Conservation (phyloP, 2,888 invertebrate species). For the Chrysolina americana region DNA sequence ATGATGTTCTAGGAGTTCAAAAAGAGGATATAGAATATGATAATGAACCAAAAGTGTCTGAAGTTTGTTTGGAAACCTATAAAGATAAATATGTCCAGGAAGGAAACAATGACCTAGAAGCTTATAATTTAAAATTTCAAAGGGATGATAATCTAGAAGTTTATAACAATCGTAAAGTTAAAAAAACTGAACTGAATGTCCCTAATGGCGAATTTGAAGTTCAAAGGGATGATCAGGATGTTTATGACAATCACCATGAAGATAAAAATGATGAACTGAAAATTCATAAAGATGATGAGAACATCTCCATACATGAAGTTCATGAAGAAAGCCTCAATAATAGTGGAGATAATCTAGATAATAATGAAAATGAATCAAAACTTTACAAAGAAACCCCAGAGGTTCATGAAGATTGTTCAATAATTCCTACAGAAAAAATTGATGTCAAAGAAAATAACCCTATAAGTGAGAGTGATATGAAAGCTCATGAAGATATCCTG, state of each 20-base stretch:
- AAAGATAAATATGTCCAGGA: conserved; percentile 22
- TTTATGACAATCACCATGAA: not conserved
- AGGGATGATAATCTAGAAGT: not conserved
- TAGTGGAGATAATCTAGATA: no score
- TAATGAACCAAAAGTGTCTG: not conserved
- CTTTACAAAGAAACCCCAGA: no score
- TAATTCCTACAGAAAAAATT: no score
- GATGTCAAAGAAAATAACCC: not conserved
- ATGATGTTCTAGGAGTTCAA: not conserved
- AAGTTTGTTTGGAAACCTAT: not conserved
- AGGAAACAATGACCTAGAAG: conserved; percentile 54
- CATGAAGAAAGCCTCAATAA: no score
- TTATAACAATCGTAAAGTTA: not conserved
- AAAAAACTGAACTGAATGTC: not conserved
- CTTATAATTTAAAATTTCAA: not conserved
- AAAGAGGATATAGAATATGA: not conserved
- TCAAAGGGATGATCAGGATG: not conserved
- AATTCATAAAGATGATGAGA: not conserved
- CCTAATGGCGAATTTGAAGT: not conserved
- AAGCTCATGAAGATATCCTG: not conserved
- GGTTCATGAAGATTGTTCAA: no score
- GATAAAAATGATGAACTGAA: not conserved
- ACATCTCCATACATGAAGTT: no score
- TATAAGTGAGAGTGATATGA: not conserved
- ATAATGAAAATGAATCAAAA: no score